Base-by-base conservation (phyloP, 2,113 vertebrate genomes). In the Pygoscelis adeliae region DNA sequence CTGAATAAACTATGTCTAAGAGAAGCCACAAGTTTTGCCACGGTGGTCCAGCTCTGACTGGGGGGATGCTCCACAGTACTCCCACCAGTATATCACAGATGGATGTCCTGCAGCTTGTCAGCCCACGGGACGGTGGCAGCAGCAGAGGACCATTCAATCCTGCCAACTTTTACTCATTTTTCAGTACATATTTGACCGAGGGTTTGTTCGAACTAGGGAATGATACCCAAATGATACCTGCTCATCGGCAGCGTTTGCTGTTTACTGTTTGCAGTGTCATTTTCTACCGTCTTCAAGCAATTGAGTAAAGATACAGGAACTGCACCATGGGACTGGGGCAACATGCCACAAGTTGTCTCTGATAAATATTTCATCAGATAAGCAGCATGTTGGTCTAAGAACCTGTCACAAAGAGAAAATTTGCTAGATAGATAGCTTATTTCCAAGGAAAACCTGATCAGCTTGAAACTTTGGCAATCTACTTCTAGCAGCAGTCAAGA, bases 361-460 rank as follows among this genome's bases (percentile, higher is more conserved):
- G 83, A 67, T 78, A 89, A 91, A 78, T 23, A 15, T 65, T 91
- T 93, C 81, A 84, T 86, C 94, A 92, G 86, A 72, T 89, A 96
- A 93, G 49, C 58, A 82, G 29, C 46, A 58, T 7, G 34, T 63
- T 94, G 46, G 61, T 76, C 58, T 82, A 79, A 89, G 66, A 79
- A 90, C 20, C 16, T 91, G 56, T 52, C 71, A 52, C 30, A 78
- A 77, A 74, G 49, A 80, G 21, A 91, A 78, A 52, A 67, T n/a
- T 59, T 87, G 47, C 42, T 84, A 38, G 79, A 80, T 29, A 86
- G 38, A 73, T 29, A 86, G 38, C 14, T 92, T 49, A 58, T 77
- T 89, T 91, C 27, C 32, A 73, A 70, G 55, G 47, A 71, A 92
- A 71, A 67, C 20, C 21, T 1, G 1, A 61, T 32, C 69, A 65